These are phyloP conservation scores for Amiota minor DNA, from an alignment of 2,888 invertebrate species.

Conservation along the genomic window DNA sequence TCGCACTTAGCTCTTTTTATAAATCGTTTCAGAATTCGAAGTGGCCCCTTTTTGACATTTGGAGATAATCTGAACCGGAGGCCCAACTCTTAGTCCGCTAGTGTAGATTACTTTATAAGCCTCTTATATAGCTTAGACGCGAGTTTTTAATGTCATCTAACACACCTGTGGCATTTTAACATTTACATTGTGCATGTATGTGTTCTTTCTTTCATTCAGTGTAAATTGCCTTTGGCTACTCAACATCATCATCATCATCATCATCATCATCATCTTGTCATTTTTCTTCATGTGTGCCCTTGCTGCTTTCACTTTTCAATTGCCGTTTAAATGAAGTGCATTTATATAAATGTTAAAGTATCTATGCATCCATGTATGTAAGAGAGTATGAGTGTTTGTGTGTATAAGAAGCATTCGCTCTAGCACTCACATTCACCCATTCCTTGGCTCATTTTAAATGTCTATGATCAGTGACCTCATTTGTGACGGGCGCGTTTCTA, in stretches of 20 bases:
- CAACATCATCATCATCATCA: neutral
- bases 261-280: too few species aligned
- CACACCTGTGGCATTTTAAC: constrained; percentile 15
- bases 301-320: constrained; percentile 12
- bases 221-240: constrained; percentile 13
- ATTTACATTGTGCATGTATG: neutral
- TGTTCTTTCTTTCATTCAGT: neutral
- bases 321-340: constrained; percentile 25
- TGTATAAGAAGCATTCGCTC: neutral
- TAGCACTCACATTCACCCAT: too few species aligned
- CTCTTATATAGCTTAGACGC: too few species aligned
- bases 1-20: too few species aligned
- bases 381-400: neutral
- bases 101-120: too few species aligned
- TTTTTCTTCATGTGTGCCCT: neutral
- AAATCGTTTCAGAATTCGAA: too few species aligned
- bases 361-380: neutral
- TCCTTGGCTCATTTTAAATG: neutral
- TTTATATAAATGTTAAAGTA: neutral
- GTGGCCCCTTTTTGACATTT: too few species aligned
- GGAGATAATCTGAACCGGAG: too few species aligned
- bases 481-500: constrained; percentile 1
- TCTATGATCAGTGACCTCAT: constrained; percentile 26
- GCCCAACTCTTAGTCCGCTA: too few species aligned
- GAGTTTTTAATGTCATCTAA: neutral